These are phyloP conservation scores for Pelmatolapia mariae DNA, from an alignment of 2,113 vertebrate species.

Conservation along the genomic window DNA sequence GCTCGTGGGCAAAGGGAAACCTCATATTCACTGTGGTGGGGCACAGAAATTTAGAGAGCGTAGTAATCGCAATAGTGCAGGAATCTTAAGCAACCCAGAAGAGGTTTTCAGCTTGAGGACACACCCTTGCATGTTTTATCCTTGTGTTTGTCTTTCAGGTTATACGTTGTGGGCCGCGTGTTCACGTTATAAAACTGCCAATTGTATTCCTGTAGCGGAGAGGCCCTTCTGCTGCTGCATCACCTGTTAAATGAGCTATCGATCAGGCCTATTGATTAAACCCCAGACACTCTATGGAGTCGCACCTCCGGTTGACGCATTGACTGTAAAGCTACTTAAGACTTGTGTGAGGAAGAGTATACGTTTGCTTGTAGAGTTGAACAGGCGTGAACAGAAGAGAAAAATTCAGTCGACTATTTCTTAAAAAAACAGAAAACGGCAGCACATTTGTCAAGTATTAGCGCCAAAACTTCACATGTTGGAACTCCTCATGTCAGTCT, in stretches of 20 bases:
- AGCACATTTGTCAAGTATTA: background rate
- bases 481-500: background rate
- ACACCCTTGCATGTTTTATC: conserved; percentile 5
- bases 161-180: background rate
- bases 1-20: background rate
- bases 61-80: conserved; percentile 39
- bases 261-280: conserved; percentile 50
- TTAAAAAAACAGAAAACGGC: background rate
- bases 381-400: background rate
- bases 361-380: background rate
- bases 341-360: background rate
- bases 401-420: background rate
- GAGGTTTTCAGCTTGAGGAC: conserved; percentile 8
- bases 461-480: background rate
- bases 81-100: conserved; percentile 1
- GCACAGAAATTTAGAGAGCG: background rate
- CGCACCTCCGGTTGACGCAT: conserved; percentile 8
- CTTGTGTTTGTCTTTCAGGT: background rate
- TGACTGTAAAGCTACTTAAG: background rate
- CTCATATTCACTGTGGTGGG: background rate
- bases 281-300: conserved; percentile 7
- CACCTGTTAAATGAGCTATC: conserved; percentile 54
- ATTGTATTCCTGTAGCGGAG: background rate
- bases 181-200: background rate
- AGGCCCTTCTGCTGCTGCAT: background rate